Conservation (phyloP, 2,797 vertebrate genomes). For the Monodelphis domestica region DNA sequence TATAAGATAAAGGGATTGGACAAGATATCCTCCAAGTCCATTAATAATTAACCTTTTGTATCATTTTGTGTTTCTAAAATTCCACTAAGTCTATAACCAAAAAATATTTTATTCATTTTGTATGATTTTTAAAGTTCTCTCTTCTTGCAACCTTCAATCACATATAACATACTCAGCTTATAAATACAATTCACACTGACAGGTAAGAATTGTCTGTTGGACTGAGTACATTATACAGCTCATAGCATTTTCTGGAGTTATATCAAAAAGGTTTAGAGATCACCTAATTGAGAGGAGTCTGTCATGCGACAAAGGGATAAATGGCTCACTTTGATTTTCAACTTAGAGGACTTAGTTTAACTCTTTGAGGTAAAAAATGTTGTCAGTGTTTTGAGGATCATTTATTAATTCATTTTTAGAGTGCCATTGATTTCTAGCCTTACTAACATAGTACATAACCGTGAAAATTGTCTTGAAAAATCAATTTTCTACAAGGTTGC, state of each 20-base stretch:
- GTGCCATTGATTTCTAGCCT: slow-evolving; percentile 56
- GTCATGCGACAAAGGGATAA: slow-evolving; percentile 35
- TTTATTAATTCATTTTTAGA: slow-evolving; percentile 65
- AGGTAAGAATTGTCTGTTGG: background rate
- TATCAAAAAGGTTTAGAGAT: slow-evolving; percentile 14
- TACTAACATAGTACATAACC: slow-evolving; percentile 61
- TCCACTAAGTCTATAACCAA: background rate
- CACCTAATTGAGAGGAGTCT: slow-evolving; percentile 5
- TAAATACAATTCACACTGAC: background rate
- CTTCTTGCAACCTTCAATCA: background rate
- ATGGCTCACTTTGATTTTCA: slow-evolving; percentile 50
- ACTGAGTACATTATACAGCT: background rate
- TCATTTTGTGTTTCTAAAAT: background rate
- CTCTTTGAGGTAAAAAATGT: slow-evolving; percentile 49
- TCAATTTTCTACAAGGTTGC: slow-evolving; percentile 67
- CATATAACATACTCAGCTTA: background rate
- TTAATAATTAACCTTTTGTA: background rate
- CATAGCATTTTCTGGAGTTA: background rate
- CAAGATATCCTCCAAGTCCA: background rate
- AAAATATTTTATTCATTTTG: background rate
- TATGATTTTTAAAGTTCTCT: background rate
- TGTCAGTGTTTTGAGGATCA: slow-evolving; percentile 53
- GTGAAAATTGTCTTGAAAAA: slow-evolving; percentile 65
- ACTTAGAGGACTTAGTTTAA: slow-evolving; percentile 54
- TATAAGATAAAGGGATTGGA: background rate